phyloP scores from a whole-genome alignment of 1,140 invertebrate genomes.

The Battus philenor region DNA sequence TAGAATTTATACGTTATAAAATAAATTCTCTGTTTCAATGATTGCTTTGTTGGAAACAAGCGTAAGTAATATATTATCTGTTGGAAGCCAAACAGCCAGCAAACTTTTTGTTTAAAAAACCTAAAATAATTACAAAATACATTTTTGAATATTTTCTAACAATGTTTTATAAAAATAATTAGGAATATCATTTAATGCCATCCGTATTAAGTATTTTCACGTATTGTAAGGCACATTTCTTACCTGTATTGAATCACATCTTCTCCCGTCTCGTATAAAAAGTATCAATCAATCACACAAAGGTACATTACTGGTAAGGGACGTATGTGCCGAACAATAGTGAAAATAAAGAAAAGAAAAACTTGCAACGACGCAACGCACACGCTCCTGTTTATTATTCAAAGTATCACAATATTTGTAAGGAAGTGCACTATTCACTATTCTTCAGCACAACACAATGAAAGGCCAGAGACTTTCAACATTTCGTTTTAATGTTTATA shows the following conservation, averaged over 20 bases:
- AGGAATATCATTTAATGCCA: neutral
- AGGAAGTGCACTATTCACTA: constrained; percentile 76
- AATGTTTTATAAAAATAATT: too few relatives aligned
- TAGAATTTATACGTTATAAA: too few relatives aligned
- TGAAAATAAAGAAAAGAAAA: constrained; percentile 74
- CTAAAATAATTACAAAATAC: too few relatives aligned
- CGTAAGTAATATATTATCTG: too few relatives aligned
- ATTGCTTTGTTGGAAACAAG: too few relatives aligned
- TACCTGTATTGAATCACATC: constrained; percentile 28
- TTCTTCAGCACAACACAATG: constrained; percentile 72
- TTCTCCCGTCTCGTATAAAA: too few relatives aligned
- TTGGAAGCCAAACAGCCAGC: too few relatives aligned
- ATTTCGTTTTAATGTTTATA: constrained; percentile 27
- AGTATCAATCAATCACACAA: constrained; percentile 26
- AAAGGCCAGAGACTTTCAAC: constrained; percentile 31
- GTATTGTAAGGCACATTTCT: constrained; percentile 46
- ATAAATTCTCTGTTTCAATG: too few relatives aligned
- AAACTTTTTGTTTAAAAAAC: too few relatives aligned
- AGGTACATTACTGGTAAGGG: constrained; percentile 18
- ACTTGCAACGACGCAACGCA: constrained; percentile 29
- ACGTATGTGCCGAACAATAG: constrained; percentile 87
- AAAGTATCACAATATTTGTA: constrained; percentile 46
- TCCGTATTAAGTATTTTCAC: constrained; percentile 27
- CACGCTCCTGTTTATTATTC: constrained; percentile 17
- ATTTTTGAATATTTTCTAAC: too few relatives aligned